Evolutionary conservation across 2,888 invertebrate genomes (phyloP).

Genomic region (Steinernema scapterisci): DNA sequence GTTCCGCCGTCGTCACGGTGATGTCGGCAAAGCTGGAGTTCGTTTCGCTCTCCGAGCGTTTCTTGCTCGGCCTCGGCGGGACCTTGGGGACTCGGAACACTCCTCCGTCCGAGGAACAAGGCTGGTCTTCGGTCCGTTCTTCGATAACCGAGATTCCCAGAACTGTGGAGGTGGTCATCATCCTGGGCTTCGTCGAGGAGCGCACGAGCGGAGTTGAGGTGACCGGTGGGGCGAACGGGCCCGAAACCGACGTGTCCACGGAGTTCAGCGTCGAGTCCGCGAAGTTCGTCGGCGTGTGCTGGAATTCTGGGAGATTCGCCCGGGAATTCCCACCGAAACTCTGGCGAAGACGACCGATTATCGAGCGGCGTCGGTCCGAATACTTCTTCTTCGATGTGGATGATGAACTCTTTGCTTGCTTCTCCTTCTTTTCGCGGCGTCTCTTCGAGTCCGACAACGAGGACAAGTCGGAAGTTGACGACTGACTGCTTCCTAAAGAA

Average conservation of each 20-base stretch:
- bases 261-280: too few species aligned
- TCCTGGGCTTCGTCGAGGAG: background rate
- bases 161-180: background rate
- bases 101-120: background rate
- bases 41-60: background rate
- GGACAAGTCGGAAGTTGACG: background rate
- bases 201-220: background rate
- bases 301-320: background rate
- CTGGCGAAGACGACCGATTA: background rate
- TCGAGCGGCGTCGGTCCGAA: background rate
- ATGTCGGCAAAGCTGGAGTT: background rate
- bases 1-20: too few species aligned
- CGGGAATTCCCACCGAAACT: background rate
- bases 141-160: background rate
- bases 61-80: background rate
- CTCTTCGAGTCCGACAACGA: too few species aligned
- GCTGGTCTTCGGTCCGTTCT: background rate
- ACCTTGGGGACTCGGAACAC: background rate
- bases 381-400: background rate
- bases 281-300: too few species aligned
- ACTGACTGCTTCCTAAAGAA: conserved; percentile 22
- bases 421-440: background rate
- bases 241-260: background rate
- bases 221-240: conserved; percentile 9
- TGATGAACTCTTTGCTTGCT: background rate